Base-by-base conservation (phyloP, 2,888 invertebrate species). In the Hoplodrina ambigua region DNA sequence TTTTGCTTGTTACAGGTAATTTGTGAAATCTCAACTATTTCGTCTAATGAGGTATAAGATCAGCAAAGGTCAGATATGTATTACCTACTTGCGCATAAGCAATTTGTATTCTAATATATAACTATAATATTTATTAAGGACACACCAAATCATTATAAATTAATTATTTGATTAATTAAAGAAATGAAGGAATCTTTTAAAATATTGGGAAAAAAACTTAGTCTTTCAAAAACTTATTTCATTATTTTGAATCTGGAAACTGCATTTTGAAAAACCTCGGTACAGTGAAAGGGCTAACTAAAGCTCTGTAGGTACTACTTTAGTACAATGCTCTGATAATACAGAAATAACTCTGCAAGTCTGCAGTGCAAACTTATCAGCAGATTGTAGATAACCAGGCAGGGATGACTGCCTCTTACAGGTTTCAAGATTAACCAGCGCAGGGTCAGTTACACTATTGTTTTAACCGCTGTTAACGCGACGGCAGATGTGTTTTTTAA, bases 1-100 rank as follows among this genome's bases (percentile, higher is more conserved):
- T 67, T 66, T 82, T 58, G 17, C 17, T 77, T 77, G 80, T 82
- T 81, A 37, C 75, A 81, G 82, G 80, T 81, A 81, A 71, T 54
- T 74, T 65, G 52, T 33, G 49, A 56, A 59, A 62, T 30, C 25
- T 37, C 70, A 72, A 57, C 25, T 61, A n/a, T 59, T 41, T 59
- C 57, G 11, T 4, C 59, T 53, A 44, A 30, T 7, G 46, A 59
- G 55, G 61, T 73, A 30, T 57, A 67, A 30, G n/a, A 59, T 66
- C 55, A 57, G 37, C 25, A 50, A 66, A 76, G 79, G 76, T 76
- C 74, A 76, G 79, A 56, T 46, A 37, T 19, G 13, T 50, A 56
- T 73, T 53, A 30, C 41, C 41, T 41, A 37, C n/a, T 11, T n/a
- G n/a, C 17, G 44, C n/a, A 49, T n/a, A 11, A 17, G 33, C 15